Evolutionary conservation across 2,888 invertebrate species (phyloP).

Genomic region (Thysanoteuthis rhombus): DNA sequence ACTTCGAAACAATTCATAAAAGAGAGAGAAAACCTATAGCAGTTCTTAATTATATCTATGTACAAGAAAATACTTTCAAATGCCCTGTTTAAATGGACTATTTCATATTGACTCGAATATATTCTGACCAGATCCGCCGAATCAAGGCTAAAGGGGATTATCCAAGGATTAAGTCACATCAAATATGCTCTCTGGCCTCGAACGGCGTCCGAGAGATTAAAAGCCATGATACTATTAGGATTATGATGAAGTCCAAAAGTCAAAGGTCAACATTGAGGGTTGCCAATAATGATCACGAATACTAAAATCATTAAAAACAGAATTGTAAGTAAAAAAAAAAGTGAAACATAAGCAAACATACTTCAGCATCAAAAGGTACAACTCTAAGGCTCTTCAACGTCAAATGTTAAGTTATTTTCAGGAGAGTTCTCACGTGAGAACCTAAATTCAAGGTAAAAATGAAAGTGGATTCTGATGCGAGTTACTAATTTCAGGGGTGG

Average conservation of each 20-base stretch:
- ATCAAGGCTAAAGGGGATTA: not conserved
- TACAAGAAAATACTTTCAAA: too few relatives aligned
- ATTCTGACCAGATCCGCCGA: not conserved
- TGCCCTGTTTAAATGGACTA: too few relatives aligned
- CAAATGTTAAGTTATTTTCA: too few relatives aligned
- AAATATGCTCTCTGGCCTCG: not conserved
- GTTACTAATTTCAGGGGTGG: too few relatives aligned
- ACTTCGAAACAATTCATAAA: not conserved
- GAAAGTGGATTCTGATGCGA: too few relatives aligned
- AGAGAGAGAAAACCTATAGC: too few relatives aligned
- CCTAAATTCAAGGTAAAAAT: too few relatives aligned
- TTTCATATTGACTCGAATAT: too few relatives aligned
- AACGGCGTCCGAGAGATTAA: not conserved
- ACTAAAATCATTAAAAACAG: not conserved
- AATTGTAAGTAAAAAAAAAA: not conserved
- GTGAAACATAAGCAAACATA: not conserved
- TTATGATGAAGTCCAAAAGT: not conserved
- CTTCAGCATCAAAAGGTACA: too few relatives aligned
- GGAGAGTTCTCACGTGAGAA: too few relatives aligned
- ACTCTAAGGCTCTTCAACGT: too few relatives aligned
- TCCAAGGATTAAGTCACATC: not conserved
- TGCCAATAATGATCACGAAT: not conserved
- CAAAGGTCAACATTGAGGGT: not conserved
- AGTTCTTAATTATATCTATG: too few relatives aligned
- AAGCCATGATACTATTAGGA: not conserved